Evolutionary conservation across 2,113 vertebrate genomes (phyloP).

Genomic region (Chrysemys picta): DNA sequence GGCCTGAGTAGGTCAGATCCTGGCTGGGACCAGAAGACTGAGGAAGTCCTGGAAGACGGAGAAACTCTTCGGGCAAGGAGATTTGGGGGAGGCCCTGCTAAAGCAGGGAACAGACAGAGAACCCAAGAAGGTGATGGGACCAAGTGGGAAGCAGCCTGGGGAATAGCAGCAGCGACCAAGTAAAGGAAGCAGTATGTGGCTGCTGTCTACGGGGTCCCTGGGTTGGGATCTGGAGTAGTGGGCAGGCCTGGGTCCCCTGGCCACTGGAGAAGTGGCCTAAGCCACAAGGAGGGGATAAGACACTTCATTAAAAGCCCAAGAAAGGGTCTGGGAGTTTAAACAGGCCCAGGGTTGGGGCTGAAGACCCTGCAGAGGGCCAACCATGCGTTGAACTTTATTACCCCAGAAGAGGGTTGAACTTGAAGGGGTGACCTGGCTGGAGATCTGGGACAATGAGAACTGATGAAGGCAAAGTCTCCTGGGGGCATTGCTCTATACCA

Average conservation of each 20-base stretch:
- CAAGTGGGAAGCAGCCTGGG: not conserved
- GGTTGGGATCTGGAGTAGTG: not conserved
- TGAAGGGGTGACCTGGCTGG: not conserved
- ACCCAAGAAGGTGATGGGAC: not conserved
- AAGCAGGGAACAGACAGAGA: not conserved
- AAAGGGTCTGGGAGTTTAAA: not conserved
- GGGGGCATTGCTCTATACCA: not conserved
- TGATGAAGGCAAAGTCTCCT: not conserved
- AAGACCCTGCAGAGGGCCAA: not conserved
- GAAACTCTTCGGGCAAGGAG: not conserved
- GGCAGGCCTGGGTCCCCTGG: not conserved
- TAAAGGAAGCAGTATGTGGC: not conserved
- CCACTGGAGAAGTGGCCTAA: not conserved
- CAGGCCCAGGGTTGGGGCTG: not conserved
- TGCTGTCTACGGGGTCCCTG: not conserved
- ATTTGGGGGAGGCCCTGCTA: not conserved
- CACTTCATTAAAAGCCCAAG: not conserved
- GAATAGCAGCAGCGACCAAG: not conserved
- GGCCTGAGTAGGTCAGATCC: not conserved
- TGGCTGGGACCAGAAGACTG: not conserved
- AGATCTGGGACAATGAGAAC: not conserved
- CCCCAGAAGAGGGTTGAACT: not conserved
- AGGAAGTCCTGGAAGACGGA: too few relatives aligned
- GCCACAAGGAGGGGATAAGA: not conserved
- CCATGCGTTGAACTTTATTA: not conserved